Evolutionary conservation across 2,888 invertebrate species (phyloP).

Genomic region (Slavum lentiscoides): DNA sequence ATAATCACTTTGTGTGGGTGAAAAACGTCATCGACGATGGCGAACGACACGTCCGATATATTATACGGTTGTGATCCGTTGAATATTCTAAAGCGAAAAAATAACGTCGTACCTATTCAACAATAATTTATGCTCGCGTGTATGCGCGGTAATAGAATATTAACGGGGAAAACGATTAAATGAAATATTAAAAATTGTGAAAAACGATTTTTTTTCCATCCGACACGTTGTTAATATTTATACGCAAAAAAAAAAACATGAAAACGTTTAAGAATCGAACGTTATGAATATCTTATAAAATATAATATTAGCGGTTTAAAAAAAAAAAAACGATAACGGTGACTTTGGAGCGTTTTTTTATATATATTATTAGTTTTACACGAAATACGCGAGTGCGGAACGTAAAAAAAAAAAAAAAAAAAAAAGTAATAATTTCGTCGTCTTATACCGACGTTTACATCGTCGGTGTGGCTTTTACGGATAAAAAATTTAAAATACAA

Average conservation of each 20-base stretch:
- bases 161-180: neutral
- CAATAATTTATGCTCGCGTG: neutral
- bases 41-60: too few relatives aligned
- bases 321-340: too few relatives aligned
- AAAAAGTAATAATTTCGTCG: neutral
- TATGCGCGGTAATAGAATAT: neutral
- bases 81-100: neutral
- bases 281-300: too few relatives aligned
- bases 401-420: neutral
- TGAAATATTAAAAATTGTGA: neutral
- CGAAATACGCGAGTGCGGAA: neutral
- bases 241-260: neutral
- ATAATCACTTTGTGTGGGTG: too few relatives aligned
- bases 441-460: neutral
- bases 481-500: slow-evolving; percentile 39
- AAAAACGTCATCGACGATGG: too few relatives aligned
- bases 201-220: neutral
- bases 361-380: neutral
- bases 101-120: neutral
- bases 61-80: neutral
- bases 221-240: neutral
- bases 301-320: too few relatives aligned
- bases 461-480: neutral
- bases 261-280: neutral
- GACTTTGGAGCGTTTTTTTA: too few relatives aligned